A percentile compares a stretch with the other conserved stretches of the same genome.
Conservation (phyloP, 2,113 vertebrate genomes). For the Poeciliopsis retropinna region DNA sequence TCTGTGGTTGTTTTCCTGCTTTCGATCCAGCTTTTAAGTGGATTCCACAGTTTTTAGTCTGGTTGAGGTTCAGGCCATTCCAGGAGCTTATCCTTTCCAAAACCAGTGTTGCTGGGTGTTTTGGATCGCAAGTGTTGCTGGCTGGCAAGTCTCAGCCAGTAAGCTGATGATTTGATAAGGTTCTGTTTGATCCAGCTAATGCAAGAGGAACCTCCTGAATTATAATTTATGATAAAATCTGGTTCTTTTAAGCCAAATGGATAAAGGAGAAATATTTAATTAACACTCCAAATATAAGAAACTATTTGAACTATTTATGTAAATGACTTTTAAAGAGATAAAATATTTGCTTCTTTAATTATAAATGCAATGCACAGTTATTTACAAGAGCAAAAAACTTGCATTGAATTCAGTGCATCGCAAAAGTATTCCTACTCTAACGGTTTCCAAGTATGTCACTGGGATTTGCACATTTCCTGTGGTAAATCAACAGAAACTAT, state of each 20-base stretch:
- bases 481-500: neutral
- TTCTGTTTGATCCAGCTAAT: neutral
- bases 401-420: neutral
- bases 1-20: neutral
- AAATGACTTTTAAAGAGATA: neutral
- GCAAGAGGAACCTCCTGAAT: neutral
- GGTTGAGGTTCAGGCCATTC: neutral
- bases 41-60: neutral
- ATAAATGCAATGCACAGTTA: neutral
- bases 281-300: neutral
- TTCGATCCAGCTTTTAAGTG: neutral
- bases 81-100: neutral
- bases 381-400: neutral
- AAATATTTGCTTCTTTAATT: neutral
- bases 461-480: neutral
- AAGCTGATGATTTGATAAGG: neutral
- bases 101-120: neutral
- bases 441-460: neutral
- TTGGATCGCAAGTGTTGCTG: neutral
- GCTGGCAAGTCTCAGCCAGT: neutral
- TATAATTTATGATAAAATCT: neutral
- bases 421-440: neutral
- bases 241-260: no score
- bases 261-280: no score
- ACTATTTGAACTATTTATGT: neutral